Evolutionary conservation across 1,140 invertebrate genomes (phyloP), one percentile per base, ranked within the genome.

Genomic region (Bombyx mandarina): DNA sequence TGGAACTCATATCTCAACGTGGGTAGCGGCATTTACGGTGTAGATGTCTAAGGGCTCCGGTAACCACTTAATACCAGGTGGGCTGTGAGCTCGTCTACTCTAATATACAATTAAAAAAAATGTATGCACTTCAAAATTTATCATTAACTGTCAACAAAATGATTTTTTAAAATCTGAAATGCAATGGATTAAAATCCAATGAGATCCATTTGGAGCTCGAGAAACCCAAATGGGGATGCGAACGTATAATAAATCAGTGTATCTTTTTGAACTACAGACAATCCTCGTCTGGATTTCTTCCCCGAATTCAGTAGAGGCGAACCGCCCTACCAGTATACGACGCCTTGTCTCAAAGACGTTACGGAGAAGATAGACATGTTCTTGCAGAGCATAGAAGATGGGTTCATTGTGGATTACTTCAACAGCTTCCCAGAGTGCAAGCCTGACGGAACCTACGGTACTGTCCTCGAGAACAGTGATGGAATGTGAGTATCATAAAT

Each of bases 381-480:
- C 1, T 10, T 63, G 26, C 57, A 76, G 57, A 83, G 77, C 52
- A 68, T 76, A 60, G 58, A 79, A 50, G 71, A 81, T 22, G 85
- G 82, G 35, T 79, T 65, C 69, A 77, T 71, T 43, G 69, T 85
- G 46, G 75, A 83, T 44, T 83, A 65, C 54, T 85, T 83, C 45
- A 81, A 69, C 45, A 58, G 62, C 6, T 65, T 84, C 43, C 76
- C 85, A 1, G 73, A 71, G 44, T 92, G 90, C 65, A 77, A 89
- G 60, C 81, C 90, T 0, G 90, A 91, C 74, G 90, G 90, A 1
- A 88, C 88, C 53, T 90, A 80, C 63, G 72, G 73, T 0, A 71
- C 81, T 45, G 67, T 87, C 2, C 56, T 54, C 7, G 52, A 55
- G 3, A 72, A 64, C 0, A 58, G 58, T 1, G 75, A 72, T 61